A percentile compares a stretch with the other conserved stretches of the same genome.
These are phyloP conservation scores for Pachyrhynchus sulphureomaculatus DNA, from an alignment of 1,140 invertebrate genomes.

Conservation along the genomic window DNA sequence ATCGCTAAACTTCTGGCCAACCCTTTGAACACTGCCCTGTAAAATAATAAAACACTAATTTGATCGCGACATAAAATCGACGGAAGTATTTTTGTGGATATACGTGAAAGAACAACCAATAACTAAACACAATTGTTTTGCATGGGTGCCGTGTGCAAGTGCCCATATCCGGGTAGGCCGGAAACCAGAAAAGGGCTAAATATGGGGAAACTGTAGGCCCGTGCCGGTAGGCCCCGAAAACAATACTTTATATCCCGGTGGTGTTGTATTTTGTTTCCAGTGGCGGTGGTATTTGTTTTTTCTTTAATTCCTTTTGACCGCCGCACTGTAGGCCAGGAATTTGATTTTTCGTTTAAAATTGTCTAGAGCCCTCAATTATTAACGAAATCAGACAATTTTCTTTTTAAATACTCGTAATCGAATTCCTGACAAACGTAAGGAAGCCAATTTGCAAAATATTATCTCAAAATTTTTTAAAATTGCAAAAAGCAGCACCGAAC, in stretches of 20 bases:
- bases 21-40: background rate
- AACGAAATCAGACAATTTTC: too few species aligned
- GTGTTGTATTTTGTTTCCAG: constrained; percentile 10
- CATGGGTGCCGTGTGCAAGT: constrained; percentile 33
- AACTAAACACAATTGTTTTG: constrained; percentile 37
- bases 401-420: too few species aligned
- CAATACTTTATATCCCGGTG: constrained; percentile 24
- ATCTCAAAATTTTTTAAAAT: too few species aligned
- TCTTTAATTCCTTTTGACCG: too few species aligned
- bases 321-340: too few species aligned
- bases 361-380: too few species aligned
- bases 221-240: constrained; percentile 23
- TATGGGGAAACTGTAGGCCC: constrained; percentile 25
- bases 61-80: constrained; percentile 11
- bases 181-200: constrained; percentile 35
- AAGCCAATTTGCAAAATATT: too few species aligned
- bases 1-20: background rate
- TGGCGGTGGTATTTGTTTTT: too few species aligned
- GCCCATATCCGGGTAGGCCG: constrained; percentile 33
- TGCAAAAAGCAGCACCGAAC: too few species aligned
- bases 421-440: too few species aligned
- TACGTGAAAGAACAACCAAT: constrained; percentile 21
- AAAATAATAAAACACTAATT: constrained; percentile 1
- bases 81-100: constrained; percentile 18
- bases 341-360: too few species aligned